Evolutionary conservation across 2,888 invertebrate genomes (phyloP).

Genomic region (Flexamia atlantica): DNA sequence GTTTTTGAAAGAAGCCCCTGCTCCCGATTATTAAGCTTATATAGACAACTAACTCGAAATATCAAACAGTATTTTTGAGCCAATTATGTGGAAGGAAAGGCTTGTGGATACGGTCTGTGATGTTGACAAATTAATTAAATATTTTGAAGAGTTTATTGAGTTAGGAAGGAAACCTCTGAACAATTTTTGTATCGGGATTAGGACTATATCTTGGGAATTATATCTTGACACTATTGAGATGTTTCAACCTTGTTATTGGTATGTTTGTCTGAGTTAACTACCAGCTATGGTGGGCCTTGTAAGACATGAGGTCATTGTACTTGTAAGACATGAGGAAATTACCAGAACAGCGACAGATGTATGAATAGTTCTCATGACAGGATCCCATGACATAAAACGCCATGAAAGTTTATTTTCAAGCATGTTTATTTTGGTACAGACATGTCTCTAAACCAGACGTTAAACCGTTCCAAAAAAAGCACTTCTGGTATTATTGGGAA

Average conservation of each 20-base stretch:
- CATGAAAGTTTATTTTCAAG: not conserved
- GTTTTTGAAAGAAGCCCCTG: not conserved
- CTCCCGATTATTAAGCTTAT: not conserved
- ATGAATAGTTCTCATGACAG: not conserved
- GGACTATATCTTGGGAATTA: not conserved
- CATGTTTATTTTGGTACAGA: not conserved
- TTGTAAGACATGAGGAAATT: slow-evolving; percentile 9
- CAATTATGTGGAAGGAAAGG: not conserved
- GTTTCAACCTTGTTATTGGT: not conserved
- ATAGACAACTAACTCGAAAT: not conserved
- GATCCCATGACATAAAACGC: not conserved
- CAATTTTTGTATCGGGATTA: slow-evolving; percentile 8
- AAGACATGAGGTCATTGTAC: too few relatives aligned
- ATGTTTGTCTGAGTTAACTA: not conserved
- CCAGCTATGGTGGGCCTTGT: not conserved
- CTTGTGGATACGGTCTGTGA: too few relatives aligned
- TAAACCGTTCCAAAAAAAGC: not conserved
- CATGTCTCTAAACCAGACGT: not conserved
- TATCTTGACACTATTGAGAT: not conserved
- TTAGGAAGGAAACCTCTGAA: not conserved
- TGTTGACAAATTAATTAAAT: not conserved
- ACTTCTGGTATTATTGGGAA: not conserved
- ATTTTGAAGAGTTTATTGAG: not conserved
- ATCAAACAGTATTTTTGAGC: too few relatives aligned
- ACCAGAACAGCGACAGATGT: not conserved